Evolutionary conservation across 2,113 vertebrate species (phyloP).

Genomic region (Dinomys branickii): DNA sequence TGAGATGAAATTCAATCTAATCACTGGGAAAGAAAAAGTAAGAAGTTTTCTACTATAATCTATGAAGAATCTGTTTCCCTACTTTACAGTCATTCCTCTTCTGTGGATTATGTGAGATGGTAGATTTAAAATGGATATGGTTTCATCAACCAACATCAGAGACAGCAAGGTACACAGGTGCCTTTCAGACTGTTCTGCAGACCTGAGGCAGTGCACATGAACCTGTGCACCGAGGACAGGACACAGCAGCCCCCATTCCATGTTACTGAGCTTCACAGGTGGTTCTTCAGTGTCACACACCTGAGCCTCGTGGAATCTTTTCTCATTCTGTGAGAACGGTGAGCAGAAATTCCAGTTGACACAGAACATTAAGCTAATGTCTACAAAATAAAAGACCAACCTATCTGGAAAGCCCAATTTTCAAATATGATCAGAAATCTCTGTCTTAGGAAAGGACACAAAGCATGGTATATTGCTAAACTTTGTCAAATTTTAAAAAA

Average conservation of each 20-base stretch:
- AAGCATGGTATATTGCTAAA: background rate
- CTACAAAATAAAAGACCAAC: background rate
- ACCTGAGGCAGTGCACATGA: accelerated
- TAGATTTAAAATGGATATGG: background rate
- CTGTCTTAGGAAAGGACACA: slow-evolving; percentile 30
- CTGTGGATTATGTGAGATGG: background rate
- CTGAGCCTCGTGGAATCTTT: background rate
- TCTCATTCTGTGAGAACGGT: slow-evolving; percentile 25
- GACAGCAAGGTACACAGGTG: background rate
- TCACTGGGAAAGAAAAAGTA: background rate
- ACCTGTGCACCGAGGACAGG: background rate
- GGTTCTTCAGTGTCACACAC: background rate
- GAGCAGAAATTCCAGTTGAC: background rate
- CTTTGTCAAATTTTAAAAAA: background rate
- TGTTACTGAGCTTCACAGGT: background rate
- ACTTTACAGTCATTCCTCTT: background rate
- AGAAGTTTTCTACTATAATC: background rate
- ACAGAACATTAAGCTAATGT: background rate
- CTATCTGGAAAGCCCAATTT: slow-evolving; percentile 20
- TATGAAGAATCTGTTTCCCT: background rate
- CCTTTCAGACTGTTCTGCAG: background rate
- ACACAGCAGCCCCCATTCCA: background rate
- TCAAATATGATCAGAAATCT: slow-evolving; percentile 14
- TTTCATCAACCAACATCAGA: background rate
- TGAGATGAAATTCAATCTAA: background rate